phyloP scores from a whole-genome alignment of 2,888 invertebrate species.

The Drosophila recens region DNA sequence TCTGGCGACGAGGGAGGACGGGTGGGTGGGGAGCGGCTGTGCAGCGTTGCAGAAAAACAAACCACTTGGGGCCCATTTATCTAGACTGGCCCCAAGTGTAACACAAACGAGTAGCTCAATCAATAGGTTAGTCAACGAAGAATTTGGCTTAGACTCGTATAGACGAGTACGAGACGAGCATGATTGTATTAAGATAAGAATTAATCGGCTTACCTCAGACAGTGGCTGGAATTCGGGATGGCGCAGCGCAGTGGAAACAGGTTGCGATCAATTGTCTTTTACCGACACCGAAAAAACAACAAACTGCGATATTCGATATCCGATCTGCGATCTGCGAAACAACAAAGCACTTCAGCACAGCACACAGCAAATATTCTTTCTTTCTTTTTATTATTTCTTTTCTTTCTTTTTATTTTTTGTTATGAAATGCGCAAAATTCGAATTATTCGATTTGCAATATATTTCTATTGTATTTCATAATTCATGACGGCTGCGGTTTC shows the following conservation, averaged over 20 bases:
- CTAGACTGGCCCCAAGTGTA: slow-evolving; percentile 29
- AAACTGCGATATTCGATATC: slow-evolving; percentile 9
- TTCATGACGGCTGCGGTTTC: slow-evolving; percentile 23
- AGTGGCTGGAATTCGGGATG: slow-evolving; percentile 44
- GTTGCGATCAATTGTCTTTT: slow-evolving; percentile 43
- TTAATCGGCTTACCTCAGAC: slow-evolving; percentile 59
- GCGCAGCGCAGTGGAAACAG: slow-evolving; percentile 41
- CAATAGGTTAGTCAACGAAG: neutral
- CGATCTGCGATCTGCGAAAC: slow-evolving; percentile 4
- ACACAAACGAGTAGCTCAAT: slow-evolving; percentile 41
- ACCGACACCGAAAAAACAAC: slow-evolving; percentile 7
- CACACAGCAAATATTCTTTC: slow-evolving; percentile 36
- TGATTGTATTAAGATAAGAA: slow-evolving; percentile 33
- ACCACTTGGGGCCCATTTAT: slow-evolving; percentile 38
- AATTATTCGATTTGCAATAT: slow-evolving; percentile 57
- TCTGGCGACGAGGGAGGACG: neutral
- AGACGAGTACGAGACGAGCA: neutral
- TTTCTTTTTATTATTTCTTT: neutral
- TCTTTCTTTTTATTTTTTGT: neutral
- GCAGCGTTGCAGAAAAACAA: slow-evolving; percentile 61
- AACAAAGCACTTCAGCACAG: slow-evolving; percentile 7
- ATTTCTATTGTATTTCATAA: slow-evolving; percentile 49
- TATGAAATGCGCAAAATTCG: slow-evolving; percentile 6
- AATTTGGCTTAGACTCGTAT: slow-evolving; percentile 1
- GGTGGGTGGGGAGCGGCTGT: slow-evolving; percentile 14